Conservation (phyloP, 1,140 invertebrate genomes). For the Propsilocerus akamusi region DNA sequence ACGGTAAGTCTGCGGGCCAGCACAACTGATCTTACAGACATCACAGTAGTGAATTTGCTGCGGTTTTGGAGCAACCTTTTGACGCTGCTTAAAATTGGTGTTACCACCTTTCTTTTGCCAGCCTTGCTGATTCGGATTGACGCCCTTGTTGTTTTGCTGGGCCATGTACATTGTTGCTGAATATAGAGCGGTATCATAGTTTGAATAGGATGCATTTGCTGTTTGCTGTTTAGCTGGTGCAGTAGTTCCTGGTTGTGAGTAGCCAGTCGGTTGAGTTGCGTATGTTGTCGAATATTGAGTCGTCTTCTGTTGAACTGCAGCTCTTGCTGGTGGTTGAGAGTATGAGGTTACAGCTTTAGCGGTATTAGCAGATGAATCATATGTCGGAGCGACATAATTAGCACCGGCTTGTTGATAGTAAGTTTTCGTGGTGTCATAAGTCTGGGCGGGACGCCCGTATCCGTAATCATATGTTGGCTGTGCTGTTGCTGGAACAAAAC, state of each 20-base stretch:
- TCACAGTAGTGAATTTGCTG: conserved; percentile 90
- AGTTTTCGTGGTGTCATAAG: conserved; percentile 43
- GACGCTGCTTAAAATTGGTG: conserved; percentile 36
- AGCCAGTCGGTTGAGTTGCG: neutral
- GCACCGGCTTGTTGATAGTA: conserved; percentile 44
- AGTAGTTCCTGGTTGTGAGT: conserved; percentile 10
- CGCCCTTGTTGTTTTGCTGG: conserved; percentile 48
- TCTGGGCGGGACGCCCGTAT: conserved; percentile 38
- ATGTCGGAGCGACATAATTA: conserved; percentile 10
- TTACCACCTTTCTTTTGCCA: conserved; percentile 39
- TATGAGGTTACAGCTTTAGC: conserved; percentile 23
- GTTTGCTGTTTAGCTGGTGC: conserved; percentile 27
- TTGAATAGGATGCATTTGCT: conserved; percentile 47
- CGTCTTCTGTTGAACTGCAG: neutral
- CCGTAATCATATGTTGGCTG: conserved; percentile 41
- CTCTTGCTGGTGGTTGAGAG: neutral
- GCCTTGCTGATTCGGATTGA: conserved; percentile 11
- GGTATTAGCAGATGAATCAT: conserved; percentile 6
- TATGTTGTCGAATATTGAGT: conserved; percentile 3
- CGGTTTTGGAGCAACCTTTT: conserved; percentile 69
- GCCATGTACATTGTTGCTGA: conserved; percentile 85
- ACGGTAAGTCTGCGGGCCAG: conserved; percentile 87
- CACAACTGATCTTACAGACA: conserved; percentile 95
- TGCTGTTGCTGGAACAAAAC: neutral
- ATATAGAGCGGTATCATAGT: conserved; percentile 82